Conservation (phyloP, 2,888 invertebrate species). For the Creontiades dilutus region DNA sequence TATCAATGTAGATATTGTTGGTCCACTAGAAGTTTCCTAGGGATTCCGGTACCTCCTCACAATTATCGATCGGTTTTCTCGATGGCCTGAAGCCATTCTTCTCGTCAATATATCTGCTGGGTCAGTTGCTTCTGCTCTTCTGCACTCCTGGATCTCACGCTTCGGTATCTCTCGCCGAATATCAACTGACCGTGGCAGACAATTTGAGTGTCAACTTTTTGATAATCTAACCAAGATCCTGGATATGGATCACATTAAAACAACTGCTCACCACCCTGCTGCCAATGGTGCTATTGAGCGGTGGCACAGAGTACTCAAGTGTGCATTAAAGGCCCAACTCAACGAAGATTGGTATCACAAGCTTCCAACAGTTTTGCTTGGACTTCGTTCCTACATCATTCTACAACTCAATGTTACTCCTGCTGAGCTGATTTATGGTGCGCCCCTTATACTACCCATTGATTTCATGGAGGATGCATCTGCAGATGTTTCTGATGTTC, state of each 20-base stretch:
- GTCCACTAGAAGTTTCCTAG: too few species aligned
- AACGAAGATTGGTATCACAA: constrained; percentile 76
- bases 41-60: too few species aligned
- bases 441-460: constrained; percentile 76
- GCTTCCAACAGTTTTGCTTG: constrained; percentile 77
- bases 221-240: constrained; percentile 71
- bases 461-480: constrained; percentile 73
- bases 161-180: constrained; percentile 76
- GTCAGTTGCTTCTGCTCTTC: constrained; percentile 77
- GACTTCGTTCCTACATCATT: constrained; percentile 76
- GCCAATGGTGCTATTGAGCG: constrained; percentile 78
- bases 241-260: constrained; percentile 18
- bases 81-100: constrained; percentile 78
- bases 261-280: constrained; percentile 51
- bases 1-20: too few species aligned
- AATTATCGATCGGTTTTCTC: too few species aligned
- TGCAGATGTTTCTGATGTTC: too few species aligned
- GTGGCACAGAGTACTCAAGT: constrained; percentile 78
- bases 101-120: constrained; percentile 78
- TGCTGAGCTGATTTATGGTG: constrained; percentile 77
- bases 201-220: constrained; percentile 75
- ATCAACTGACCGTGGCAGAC: constrained; percentile 78
- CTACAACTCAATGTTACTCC: constrained; percentile 77
- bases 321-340: constrained; percentile 76
- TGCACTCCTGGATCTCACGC: constrained; percentile 77